These are phyloP conservation scores for Papilio dardanus DNA, from an alignment of 1,140 invertebrate species.

Conservation along the genomic window DNA sequence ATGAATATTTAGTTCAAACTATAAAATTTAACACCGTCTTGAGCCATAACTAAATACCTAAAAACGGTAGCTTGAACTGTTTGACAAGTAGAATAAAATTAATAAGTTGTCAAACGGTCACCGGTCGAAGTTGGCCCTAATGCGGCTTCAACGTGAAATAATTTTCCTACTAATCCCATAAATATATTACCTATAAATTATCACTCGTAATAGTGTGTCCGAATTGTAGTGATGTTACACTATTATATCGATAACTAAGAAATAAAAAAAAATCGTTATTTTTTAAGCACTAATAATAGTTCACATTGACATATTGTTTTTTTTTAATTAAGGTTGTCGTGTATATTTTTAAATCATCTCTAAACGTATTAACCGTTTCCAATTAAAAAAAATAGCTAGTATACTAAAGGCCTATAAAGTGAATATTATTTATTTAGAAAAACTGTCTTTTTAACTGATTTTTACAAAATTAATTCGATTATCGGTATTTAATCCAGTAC, in stretches of 20 bases:
- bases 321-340: no score
- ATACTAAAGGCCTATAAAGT: no score
- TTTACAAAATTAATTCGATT: neutral
- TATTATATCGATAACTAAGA: slow-evolving; percentile 42
- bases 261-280: neutral
- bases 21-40: slow-evolving; percentile 40
- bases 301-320: no score
- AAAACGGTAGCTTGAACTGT: slow-evolving; percentile 45
- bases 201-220: slow-evolving; percentile 69
- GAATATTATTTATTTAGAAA: no score
- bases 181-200: slow-evolving; percentile 79
- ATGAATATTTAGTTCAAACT: slow-evolving; percentile 28
- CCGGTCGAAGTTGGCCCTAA: slow-evolving; percentile 51
- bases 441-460: no score
- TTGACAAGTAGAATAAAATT: slow-evolving; percentile 44
- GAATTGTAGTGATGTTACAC: slow-evolving; percentile 60
- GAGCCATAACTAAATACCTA: slow-evolving; percentile 38
- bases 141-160: slow-evolving; percentile 71
- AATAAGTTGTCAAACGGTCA: slow-evolving; percentile 44
- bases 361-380: no score
- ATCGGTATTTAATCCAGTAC: slow-evolving; percentile 20
- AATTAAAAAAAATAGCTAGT: no score
- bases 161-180: slow-evolving; percentile 78
- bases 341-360: no score
- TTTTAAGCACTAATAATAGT: neutral